Base-by-base conservation (phyloP, 1,140 invertebrate genomes). In the Palaemon carinicauda region DNA sequence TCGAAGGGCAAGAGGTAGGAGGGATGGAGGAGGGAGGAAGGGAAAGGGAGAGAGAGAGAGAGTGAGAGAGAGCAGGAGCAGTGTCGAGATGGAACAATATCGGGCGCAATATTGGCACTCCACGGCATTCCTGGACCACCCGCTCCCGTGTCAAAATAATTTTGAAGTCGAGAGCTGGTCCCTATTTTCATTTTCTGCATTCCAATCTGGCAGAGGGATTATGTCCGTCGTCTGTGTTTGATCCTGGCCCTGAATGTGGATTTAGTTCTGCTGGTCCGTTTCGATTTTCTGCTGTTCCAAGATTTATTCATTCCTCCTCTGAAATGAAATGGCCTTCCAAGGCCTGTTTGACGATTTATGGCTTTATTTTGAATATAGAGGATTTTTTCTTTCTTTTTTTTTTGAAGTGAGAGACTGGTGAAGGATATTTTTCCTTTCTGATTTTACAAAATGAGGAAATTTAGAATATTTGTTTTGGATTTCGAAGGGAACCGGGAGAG, bases 151-250 rank as follows among this genome's bases (percentile, higher is more conserved):
- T 86, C 83, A 86, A 79, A 86, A 86, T 86, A 86, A 86, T 86
- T 86, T 86, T 86, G 83, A 86, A 86, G 83, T 86, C 83, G 83
- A 86, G 83, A 79, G 83, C 77, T 65, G 77, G 75, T 80, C 83
- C 83, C 83, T 86, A 86, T 86, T 86, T 86, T 86, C 83, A 86
- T 86, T 86, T 86, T 86, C 83, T 86, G 83, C 83, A 86, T 86
- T 86, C 83, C 83, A 86, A 86, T 86, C 83, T 86, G 83, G 31
- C 83, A 73, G 83, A 86, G 83, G 83, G 83, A 86, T 86, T 86
- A 86, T 86, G 83, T 86, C 83, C 60, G 77, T 65, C 53, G 77
- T 54, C 65, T 79, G 77, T 80, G 83, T 86, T 86, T 86, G 83
- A 86, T 86, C 77, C 77, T 52, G 56, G 77, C 41, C 65, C 83